These are phyloP conservation scores for Heliconius hortense DNA, from an alignment of 2,888 invertebrate genomes.

Conservation along the genomic window DNA sequence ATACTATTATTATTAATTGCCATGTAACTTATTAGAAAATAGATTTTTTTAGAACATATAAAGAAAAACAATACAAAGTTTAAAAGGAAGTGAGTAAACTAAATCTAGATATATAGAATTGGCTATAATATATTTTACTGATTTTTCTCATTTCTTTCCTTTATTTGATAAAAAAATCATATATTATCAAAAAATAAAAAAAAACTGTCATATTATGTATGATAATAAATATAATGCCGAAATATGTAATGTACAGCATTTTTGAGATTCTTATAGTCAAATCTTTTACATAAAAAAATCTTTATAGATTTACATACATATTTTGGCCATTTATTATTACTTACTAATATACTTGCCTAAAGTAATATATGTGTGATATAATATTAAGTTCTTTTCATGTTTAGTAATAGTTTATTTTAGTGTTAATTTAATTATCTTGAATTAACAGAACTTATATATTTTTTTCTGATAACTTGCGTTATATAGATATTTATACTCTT, in stretches of 20 bases:
- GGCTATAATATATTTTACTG: too few species aligned
- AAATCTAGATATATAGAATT: not conserved
- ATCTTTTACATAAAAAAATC: too few species aligned
- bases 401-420: constrained; percentile 1
- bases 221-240: not conserved
- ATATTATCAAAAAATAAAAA: too few species aligned
- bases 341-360: not conserved
- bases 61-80: not conserved
- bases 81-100: too few species aligned
- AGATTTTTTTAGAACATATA: not conserved
- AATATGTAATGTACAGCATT: too few species aligned
- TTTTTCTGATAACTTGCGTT: not conserved
- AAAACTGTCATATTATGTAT: not conserved
- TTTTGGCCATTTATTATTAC: not conserved
- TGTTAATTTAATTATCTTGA: not conserved
- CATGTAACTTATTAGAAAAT: too few species aligned
- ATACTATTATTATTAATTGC: not conserved
- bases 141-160: not conserved
- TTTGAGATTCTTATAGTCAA: too few species aligned
- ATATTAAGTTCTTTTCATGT: not conserved
- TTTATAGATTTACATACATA: not conserved
- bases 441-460: not conserved
- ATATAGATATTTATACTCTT: too few species aligned
- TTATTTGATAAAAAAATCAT: not conserved
- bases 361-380: constrained; percentile 13